Conservation (phyloP, 2,797 vertebrate genomes). For the Simalia tracyae region DNA sequence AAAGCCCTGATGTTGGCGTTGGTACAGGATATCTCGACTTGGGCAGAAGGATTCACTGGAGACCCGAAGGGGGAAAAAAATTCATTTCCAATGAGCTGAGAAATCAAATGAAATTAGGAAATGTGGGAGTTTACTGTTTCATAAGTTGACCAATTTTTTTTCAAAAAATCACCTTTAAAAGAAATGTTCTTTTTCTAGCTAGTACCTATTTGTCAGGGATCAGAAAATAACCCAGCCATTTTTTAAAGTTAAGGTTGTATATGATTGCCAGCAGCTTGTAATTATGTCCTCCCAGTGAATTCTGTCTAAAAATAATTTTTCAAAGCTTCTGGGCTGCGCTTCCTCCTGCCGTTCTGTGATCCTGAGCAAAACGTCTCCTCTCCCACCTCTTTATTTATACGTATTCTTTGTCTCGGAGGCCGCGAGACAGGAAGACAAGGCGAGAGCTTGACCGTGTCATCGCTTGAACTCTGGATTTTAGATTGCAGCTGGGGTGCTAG, state of each 20-base stretch:
- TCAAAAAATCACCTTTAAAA: not conserved
- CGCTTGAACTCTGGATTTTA: not conserved
- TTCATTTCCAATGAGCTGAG: slow-evolving; percentile 18
- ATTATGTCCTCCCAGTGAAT: slow-evolving; percentile 17
- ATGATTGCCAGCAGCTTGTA: slow-evolving; percentile 11
- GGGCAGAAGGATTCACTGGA: slow-evolving; percentile 16
- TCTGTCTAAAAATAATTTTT: not conserved
- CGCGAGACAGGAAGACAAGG: accelerated
- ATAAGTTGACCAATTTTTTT: slow-evolving; percentile 27
- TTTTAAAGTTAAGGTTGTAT: slow-evolving; percentile 44
- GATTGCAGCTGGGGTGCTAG: not conserved
- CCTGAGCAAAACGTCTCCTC: not conserved
- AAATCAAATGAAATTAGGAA: slow-evolving; percentile 38
- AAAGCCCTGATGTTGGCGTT: not conserved
- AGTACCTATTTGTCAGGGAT: slow-evolving; percentile 35
- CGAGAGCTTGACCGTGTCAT: not conserved
- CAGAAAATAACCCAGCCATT: not conserved
- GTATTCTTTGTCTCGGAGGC: not conserved
- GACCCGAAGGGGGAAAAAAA: not conserved
- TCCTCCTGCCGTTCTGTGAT: not conserved
- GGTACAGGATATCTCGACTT: not conserved
- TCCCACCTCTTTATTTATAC: not conserved
- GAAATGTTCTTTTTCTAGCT: slow-evolving; percentile 40
- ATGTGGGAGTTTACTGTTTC: slow-evolving; percentile 31
- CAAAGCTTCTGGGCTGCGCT: not conserved